Evolutionary conservation across 2,888 invertebrate species (phyloP), one percentile per base, ranked within the genome.

Genomic region (Synanthedon myopaeformis): DNA sequence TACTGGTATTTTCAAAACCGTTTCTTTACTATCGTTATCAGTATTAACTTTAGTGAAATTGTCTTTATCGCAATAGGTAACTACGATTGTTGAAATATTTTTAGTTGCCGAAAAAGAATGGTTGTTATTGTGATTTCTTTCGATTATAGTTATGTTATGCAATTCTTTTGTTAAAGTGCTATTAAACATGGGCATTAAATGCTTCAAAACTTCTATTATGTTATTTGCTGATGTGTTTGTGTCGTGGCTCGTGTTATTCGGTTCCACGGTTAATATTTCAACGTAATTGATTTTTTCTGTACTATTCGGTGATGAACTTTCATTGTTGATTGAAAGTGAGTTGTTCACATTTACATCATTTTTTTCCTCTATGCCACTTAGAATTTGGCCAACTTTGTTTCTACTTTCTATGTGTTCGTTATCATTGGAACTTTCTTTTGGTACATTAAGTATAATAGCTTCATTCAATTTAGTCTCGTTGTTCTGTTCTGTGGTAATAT

Each of bases 121-220:
- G 54, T 85, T 82, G 50, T 75, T 79, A n/a, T 73, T 75, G 12
- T 73, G 73, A 59, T 82, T 81, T 56, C 73, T 78, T 62, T 85
- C 86, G 53, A 86, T 82, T 3, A 87, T 77, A 1, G 86, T 87
- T 35, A 87, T 79, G 51, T 86, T 86, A 51, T 85, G 86, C 1
- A 86, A 63, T 60, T 82, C 79, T 66, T 86, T 84, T 3, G 73
- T 74, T n/a, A 74, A 58, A 1, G 80, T 79, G 51, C 70, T 75
- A 53, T 87, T 86, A n/a, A 86, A 76, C 61, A 79, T 69, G 1
- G 87, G 85, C 82, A 86, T 85, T 2, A 87, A 59, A 61, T 84
- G 81, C 62, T 82, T 86, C n/a, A 87, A 57, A 1, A 83, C 78
- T 59, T 86, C 86, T 13, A 87, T 66, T 50, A 87, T 82, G 14